phyloP scores from a whole-genome alignment of 2,797 vertebrate species.

The Melanotaenia trifasciata region DNA sequence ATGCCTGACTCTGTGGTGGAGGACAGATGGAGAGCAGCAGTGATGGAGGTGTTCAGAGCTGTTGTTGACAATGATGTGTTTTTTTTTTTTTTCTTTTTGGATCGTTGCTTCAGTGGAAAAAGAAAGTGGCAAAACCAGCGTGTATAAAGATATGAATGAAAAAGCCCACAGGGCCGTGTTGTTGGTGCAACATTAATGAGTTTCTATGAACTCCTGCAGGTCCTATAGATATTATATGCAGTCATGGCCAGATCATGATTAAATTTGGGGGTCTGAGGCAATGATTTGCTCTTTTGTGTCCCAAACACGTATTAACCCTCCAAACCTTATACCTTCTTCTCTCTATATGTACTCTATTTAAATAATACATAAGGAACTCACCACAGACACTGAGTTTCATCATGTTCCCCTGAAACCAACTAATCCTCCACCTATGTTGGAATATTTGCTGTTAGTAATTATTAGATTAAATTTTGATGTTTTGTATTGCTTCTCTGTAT shows the following conservation, averaged over 20 bases:
- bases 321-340: not conserved
- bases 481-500: not conserved
- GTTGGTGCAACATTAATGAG: not conserved
- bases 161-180: not conserved
- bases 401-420: not conserved
- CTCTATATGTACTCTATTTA: not conserved
- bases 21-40: slow-evolving; percentile 46
- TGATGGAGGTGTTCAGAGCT: slow-evolving; percentile 39
- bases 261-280: not conserved
- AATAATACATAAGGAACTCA: not conserved
- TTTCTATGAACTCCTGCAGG: not conserved
- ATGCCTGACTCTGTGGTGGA: slow-evolving; percentile 2
- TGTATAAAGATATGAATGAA: slow-evolving; percentile 9
- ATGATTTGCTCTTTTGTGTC: not conserved
- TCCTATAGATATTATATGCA: not conserved
- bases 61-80: slow-evolving; percentile 36
- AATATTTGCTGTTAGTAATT: not conserved
- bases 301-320: not conserved
- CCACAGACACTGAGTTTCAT: not conserved
- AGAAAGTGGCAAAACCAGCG: slow-evolving; percentile 5
- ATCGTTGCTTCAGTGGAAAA: slow-evolving; percentile 5
- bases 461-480: not conserved
- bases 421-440: not conserved
- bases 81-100: slow-evolving; percentile 30
- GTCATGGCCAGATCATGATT: not conserved